These are phyloP conservation scores for Hymenochirus boettgeri DNA, from an alignment of 2,113 vertebrate species.

Conservation along the genomic window DNA sequence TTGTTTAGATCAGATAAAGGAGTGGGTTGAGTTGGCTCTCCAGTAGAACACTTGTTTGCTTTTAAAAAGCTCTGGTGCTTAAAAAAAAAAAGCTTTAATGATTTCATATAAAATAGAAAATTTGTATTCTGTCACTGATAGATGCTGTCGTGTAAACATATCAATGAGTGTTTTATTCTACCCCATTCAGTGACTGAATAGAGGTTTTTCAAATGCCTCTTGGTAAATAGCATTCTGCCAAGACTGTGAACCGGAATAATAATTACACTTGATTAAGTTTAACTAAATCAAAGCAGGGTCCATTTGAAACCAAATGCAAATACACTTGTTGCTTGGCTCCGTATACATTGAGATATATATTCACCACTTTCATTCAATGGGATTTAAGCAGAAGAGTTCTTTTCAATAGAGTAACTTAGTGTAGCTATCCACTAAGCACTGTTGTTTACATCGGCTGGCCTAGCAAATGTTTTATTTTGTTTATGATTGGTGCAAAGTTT, in stretches of 20 bases:
- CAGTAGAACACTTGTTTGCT: slow-evolving; percentile 44
- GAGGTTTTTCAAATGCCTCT: slow-evolving; percentile 45
- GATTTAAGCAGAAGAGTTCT: no score
- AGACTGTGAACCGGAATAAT: slow-evolving; percentile 6
- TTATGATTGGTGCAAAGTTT: no score
- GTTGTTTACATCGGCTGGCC: no score
- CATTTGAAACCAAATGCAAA: neutral
- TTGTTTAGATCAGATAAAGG: slow-evolving; percentile 55
- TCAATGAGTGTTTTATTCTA: slow-evolving; percentile 56
- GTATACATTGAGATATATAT: no score
- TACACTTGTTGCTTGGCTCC: no score
- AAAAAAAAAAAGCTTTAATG: slow-evolving; percentile 46
- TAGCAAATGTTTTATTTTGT: no score
- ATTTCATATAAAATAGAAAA: slow-evolving; percentile 48
- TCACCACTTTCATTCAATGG: no score
- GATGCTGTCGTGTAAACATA: slow-evolving; percentile 57
- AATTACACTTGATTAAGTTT: slow-evolving; percentile 28
- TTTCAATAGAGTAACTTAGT: no score
- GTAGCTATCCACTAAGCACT: no score
- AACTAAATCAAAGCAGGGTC: slow-evolving; percentile 9
- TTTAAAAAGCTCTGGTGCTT: slow-evolving; percentile 40
- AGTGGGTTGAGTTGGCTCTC: slow-evolving; percentile 49
- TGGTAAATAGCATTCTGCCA: slow-evolving; percentile 47
- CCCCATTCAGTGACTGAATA: slow-evolving; percentile 56
- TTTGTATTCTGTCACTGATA: slow-evolving; percentile 52